Percentiles rank a stretch among this genome's conserved stretches.
phyloP scores from a whole-genome alignment of 2,113 vertebrate genomes.

The Morone chrysops region DNA sequence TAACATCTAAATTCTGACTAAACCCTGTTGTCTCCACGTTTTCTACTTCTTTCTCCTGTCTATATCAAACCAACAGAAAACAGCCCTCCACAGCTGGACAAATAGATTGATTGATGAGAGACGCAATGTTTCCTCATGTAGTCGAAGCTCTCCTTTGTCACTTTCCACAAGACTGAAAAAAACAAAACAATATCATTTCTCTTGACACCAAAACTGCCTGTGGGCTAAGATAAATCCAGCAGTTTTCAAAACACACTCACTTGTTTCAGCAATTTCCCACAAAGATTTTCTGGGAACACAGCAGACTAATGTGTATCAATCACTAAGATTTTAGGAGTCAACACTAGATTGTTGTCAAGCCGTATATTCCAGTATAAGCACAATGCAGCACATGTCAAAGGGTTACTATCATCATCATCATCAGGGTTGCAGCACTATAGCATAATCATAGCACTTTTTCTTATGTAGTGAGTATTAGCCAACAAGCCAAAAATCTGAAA shows the following conservation, averaged over 20 bases:
- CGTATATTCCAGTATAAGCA: no score
- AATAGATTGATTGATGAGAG: conserved; percentile 42
- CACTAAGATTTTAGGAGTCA: neutral
- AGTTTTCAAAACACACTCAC: conserved; percentile 38
- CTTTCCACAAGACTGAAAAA: conserved; percentile 11
- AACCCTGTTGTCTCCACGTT: neutral
- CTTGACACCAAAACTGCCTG: conserved; percentile 27
- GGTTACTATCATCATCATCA: neutral
- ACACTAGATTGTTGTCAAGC: neutral
- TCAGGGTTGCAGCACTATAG: neutral
- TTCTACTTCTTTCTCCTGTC: neutral
- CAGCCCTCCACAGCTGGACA: neutral
- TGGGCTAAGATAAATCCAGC: conserved; percentile 37
- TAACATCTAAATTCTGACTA: neutral
- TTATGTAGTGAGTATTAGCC: neutral
- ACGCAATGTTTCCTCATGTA: conserved; percentile 23
- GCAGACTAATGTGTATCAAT: conserved; percentile 11
- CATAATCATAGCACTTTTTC: neutral
- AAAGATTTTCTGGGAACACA: conserved; percentile 15
- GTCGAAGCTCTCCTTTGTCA: conserved; percentile 6
- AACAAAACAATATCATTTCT: conserved; percentile 39
- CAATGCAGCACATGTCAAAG: no score
- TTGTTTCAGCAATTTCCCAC: conserved; percentile 13
- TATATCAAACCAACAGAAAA: conserved; percentile 6
- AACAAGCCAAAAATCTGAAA: neutral